Base-by-base conservation (phyloP, 1,140 invertebrate genomes). In the Lordiphosa stackelbergi region DNA sequence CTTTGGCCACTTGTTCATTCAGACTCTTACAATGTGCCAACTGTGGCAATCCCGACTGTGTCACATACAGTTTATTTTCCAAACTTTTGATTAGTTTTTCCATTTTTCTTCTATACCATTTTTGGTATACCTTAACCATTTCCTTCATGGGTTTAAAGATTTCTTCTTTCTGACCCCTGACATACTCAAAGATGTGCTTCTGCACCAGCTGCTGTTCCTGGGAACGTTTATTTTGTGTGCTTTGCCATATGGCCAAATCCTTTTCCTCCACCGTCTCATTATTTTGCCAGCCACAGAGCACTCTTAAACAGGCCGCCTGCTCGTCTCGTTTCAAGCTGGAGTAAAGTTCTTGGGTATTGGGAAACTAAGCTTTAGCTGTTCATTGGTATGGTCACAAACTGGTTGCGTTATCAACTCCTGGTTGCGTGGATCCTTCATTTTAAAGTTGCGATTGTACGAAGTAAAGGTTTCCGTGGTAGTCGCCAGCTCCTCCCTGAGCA, bases 241-340 rank as follows among this genome's bases (percentile, higher is more conserved):
- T 51, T 10, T 31, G 35, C 77, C 77, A 79, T 6, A 59, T 34
- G 3, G 64, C 24, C 2, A 69, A 72, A 28, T 79, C 75, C 5
- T 52, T 42, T 22, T 75, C 53, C 3, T 31, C 10, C 1, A 61
- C 48, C 0, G 9, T 8, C 5, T 43, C 12, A 10, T 42, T 41
- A 4, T 34, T 36, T 19, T 83, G 77, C 58, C 63, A 48, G 8
- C 66, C 46, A 0, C 81, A 37, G 0, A 79, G 37, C 5, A 75
- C 62, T 4, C 77, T 49, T 9, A 79, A n/a, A 35, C 75, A 79
- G 11, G 75, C 72, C 0, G 56, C 43, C 40, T 83, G 72, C 19
- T 81, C 46, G 0, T 22, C 37, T 0, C 48, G 22, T 31, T 36
- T 72, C 4, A 83, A 9, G 4, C n/a, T 8, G 1, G 77, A 81